Evolutionary conservation across 2,888 invertebrate species (phyloP), one percentile per base, ranked within the genome.

Genomic region (Stomorhina lunata): DNA sequence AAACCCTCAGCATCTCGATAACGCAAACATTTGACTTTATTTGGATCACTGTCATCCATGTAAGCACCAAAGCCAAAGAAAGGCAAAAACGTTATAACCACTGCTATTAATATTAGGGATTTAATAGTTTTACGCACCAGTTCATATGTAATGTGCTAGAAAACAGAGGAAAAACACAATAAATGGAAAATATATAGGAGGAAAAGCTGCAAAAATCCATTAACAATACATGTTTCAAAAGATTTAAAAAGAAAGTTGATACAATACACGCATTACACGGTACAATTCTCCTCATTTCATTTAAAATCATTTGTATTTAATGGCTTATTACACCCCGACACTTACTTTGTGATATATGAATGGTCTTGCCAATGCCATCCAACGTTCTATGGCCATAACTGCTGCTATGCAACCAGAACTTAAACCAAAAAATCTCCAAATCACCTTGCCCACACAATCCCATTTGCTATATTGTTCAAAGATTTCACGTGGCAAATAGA

Each of bases 321-420:
- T n/a, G n/a, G n/a, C n/a, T n/a, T n/a, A n/a, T n/a, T n/a, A n/a
- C n/a, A n/a, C n/a, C 34, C 12, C 7, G 20, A 27, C 9, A 55
- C 85, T 68, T 76, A 97, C 97, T 95, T 96, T 96, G 90, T 96
- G 96, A 90, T 97, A 97, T 86, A 95, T 92, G 91, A 97, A 97
- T 43, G 97, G 97, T 85, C 95, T 93, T 10, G 97, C 96, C 86
- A 97, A 93, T 22, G 97, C 97, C 88, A 97, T 92, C 94, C 95
- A 97, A 85, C 97, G 92, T 91, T 97, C 97, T 37, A 95, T 93
- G 10, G 97, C 96, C 97, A 97, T 97, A 76, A 96, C 95, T 88
- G 96, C 94, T 22, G 97, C 96, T 86, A 97, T 96, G 91, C 96
- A 96, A 50, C 96, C 97, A 85, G 96, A 96, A 87, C 96, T 96